These are phyloP conservation scores for Sitta europaea DNA, from an alignment of 2,113 vertebrate genomes.

Conservation along the genomic window DNA sequence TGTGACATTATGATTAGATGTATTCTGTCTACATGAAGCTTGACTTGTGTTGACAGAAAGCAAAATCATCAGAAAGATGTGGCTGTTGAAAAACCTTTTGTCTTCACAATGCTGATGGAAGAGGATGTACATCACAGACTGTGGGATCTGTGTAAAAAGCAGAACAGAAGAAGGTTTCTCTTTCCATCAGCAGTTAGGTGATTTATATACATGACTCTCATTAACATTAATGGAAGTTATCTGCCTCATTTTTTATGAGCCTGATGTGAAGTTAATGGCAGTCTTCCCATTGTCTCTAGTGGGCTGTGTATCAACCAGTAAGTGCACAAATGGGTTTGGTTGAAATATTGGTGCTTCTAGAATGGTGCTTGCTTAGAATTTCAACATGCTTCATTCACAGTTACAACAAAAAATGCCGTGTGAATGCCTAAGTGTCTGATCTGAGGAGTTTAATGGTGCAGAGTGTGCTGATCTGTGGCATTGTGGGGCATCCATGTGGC, in stretches of 20 bases:
- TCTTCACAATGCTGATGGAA: not conserved
- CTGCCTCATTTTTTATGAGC: constrained; percentile 57
- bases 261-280: constrained; percentile 56
- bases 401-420: not conserved
- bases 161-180: constrained; percentile 4
- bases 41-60: not conserved
- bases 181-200: not conserved
- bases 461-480: not conserved
- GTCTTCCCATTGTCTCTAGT: constrained; percentile 50
- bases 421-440: not conserved
- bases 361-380: constrained; percentile 22
- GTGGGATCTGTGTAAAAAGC: not conserved
- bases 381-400: constrained; percentile 21
- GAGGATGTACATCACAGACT: not conserved
- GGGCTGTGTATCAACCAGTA: constrained; percentile 51
- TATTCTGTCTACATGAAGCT: not conserved
- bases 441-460: not conserved
- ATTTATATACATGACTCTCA: constrained; percentile 56
- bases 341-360: constrained; percentile 51
- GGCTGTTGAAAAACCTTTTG: not conserved
- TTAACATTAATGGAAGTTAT: constrained; percentile 60
- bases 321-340: constrained; percentile 43
- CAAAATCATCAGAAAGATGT: not conserved
- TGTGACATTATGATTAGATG: not conserved
- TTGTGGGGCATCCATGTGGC: not conserved